These are phyloP conservation scores for Istiophorus platypterus DNA, from an alignment of 2,113 vertebrate genomes.

Conservation along the genomic window DNA sequence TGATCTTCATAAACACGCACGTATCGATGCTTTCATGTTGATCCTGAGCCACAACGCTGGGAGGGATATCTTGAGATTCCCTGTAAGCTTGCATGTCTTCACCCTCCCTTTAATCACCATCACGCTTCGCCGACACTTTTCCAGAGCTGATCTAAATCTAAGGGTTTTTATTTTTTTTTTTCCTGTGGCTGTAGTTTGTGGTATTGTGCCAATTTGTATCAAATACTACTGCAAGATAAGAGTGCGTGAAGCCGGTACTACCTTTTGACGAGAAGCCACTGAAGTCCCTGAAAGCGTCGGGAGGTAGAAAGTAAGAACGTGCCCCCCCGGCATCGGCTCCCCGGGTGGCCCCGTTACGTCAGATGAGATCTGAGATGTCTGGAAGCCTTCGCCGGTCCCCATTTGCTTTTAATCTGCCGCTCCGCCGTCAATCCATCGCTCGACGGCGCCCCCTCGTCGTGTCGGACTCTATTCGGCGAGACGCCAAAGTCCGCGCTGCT, in stretches of 20 bases:
- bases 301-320: background rate
- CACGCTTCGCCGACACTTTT: background rate
- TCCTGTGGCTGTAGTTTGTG: background rate
- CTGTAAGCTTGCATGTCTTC: too few relatives aligned
- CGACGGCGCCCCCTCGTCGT: background rate
- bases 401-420: constrained; percentile 57
- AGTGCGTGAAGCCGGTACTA: background rate
- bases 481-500: constrained; percentile 26
- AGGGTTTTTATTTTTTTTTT: background rate
- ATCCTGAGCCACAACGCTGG: too few relatives aligned
- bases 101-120: too few relatives aligned
- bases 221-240: background rate
- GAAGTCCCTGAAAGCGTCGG: background rate
- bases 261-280: background rate
- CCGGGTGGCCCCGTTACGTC: constrained; percentile 34
- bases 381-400: constrained; percentile 42
- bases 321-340: constrained; percentile 39
- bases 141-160: background rate
- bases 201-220: background rate
- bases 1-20: too few relatives aligned
- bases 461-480: constrained; percentile 30
- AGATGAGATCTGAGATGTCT: constrained; percentile 52
- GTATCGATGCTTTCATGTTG: too few relatives aligned
- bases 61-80: too few relatives aligned
- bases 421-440: constrained; percentile 49